A percentile compares a stretch with the other conserved stretches of the same genome.
phyloP scores from a whole-genome alignment of 2,113 vertebrate species.

The Psammodynastes pulverulentus region DNA sequence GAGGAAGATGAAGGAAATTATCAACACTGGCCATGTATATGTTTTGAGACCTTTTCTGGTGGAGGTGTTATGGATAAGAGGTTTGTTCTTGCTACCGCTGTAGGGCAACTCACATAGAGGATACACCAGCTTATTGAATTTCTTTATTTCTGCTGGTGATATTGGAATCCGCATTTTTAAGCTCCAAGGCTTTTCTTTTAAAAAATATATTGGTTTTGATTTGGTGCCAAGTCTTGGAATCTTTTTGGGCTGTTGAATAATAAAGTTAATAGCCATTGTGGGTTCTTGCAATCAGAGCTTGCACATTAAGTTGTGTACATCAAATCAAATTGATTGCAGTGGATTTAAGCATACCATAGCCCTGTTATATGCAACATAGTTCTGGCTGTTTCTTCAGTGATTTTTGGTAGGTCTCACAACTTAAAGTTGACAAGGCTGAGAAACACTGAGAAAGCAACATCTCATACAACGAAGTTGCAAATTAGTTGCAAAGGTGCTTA shows the following conservation, averaged over 20 bases:
- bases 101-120: background rate
- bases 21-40: conserved; percentile 27
- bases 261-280: background rate
- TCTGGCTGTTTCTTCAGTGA: background rate
- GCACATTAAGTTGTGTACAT: no score
- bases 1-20: conserved; percentile 44
- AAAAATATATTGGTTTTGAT: background rate
- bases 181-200: background rate
- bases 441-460: background rate
- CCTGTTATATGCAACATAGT: background rate
- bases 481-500: background rate
- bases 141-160: background rate
- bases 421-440: background rate
- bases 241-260: background rate
- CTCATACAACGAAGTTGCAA: background rate
- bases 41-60: background rate
- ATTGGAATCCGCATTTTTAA: background rate
- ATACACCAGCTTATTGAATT: background rate
- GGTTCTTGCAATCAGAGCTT: background rate
- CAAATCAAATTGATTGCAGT: background rate
- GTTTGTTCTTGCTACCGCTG: background rate
- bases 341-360: background rate
- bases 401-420: background rate
- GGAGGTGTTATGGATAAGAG: background rate
- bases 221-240: background rate